A percentile compares a stretch with the other conserved stretches of the same genome.
Conservation (phyloP, 2,113 vertebrate species). For the Mustela nigripes region DNA sequence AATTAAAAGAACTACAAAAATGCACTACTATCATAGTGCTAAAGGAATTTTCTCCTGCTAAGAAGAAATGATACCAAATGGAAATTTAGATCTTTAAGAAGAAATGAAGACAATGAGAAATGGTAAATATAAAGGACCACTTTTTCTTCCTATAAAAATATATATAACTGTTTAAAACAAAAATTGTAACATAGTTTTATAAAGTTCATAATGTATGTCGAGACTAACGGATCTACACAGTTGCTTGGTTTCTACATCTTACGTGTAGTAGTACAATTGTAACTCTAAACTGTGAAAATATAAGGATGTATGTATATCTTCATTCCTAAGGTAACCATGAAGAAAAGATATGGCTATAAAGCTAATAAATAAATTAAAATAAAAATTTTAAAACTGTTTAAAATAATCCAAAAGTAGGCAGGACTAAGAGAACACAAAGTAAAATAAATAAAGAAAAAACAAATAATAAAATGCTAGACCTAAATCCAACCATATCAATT, state of each 20-base stretch:
- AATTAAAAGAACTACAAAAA: neutral
- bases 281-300: neutral
- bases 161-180: neutral
- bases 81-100: neutral
- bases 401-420: neutral
- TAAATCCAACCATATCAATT: neutral
- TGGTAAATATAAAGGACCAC: neutral
- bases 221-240: neutral
- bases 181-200: neutral
- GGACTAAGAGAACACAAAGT: neutral
- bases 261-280: neutral
- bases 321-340: neutral
- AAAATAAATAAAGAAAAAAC: neutral
- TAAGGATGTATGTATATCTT: neutral
- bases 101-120: conserved; percentile 19
- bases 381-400: neutral
- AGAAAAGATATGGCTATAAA: neutral
- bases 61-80: neutral
- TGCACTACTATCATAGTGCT: neutral
- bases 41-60: neutral
- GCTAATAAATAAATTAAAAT: neutral
- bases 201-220: neutral
- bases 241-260: neutral
- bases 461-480: neutral
- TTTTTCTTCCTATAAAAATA: neutral